phyloP scores from a whole-genome alignment of 1,140 invertebrate genomes.

The Spodoptera litura region DNA sequence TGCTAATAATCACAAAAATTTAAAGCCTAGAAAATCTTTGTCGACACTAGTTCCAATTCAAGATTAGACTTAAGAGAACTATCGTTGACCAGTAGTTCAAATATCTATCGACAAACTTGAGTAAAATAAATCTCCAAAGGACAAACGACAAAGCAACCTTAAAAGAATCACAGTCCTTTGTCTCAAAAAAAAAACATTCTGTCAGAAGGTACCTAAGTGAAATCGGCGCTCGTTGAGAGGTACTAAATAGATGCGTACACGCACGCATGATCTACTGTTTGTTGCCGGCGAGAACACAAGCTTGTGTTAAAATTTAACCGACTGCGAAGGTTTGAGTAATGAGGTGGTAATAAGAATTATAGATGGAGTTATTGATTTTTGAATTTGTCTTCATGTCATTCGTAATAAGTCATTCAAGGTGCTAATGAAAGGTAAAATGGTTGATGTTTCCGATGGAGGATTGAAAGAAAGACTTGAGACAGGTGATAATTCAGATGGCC shows the following conservation, averaged over 20 bases:
- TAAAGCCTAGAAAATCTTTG: too few species aligned
- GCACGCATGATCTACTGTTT: slow-evolving; percentile 66
- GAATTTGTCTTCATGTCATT: slow-evolving; percentile 20
- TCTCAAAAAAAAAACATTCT: slow-evolving; percentile 37
- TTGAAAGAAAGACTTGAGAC: neutral
- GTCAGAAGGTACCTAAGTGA: slow-evolving; percentile 50
- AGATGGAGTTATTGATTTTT: neutral
- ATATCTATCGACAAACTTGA: too few species aligned
- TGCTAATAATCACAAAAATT: too few species aligned
- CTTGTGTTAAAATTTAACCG: slow-evolving; percentile 38
- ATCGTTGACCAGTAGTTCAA: too few species aligned
- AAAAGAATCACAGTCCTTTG: slow-evolving; percentile 11
- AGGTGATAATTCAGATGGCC: too few species aligned
- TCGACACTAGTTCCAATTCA: too few species aligned
- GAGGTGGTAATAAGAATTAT: slow-evolving; percentile 46
- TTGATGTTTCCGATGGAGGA: slow-evolving; percentile 14
- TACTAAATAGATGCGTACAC: slow-evolving; percentile 63
- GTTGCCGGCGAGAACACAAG: slow-evolving; percentile 59
- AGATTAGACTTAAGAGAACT: too few species aligned
- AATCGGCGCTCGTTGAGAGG: slow-evolving; percentile 50
- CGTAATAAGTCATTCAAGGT: slow-evolving; percentile 35
- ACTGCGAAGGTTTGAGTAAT: slow-evolving; percentile 25
- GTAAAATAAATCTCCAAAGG: too few species aligned
- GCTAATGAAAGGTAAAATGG: slow-evolving; percentile 9
- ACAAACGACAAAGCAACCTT: neutral